These are phyloP conservation scores for Premnoplex brunnescens DNA, from an alignment of 2,797 vertebrate species.

Conservation along the genomic window DNA sequence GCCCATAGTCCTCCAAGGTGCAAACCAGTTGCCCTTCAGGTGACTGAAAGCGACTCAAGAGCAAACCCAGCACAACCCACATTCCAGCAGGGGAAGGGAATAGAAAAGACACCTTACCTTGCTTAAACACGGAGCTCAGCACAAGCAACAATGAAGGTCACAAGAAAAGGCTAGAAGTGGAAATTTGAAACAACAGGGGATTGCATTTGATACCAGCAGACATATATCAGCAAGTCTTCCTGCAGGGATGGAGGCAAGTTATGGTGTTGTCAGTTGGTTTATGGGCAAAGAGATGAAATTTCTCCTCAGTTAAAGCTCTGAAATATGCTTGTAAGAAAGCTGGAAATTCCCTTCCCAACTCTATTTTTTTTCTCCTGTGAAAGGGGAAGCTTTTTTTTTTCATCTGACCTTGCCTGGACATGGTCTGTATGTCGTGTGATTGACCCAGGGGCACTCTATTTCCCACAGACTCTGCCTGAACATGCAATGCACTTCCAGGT, in stretches of 20 bases:
- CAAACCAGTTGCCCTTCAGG: background rate
- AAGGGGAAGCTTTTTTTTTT: background rate
- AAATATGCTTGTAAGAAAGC: background rate
- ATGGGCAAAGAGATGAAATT: background rate
- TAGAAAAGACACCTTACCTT: background rate
- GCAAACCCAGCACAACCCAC: rapidly evolving
- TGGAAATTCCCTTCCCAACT: background rate
- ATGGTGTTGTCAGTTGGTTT: background rate
- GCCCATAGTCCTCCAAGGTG: background rate
- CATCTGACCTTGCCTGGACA: background rate
- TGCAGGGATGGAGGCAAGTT: background rate
- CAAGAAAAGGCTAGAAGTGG: background rate
- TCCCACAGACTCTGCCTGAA: slow-evolving; percentile 24
- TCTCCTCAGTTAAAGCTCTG: background rate
- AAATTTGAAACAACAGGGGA: background rate
- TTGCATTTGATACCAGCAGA: background rate
- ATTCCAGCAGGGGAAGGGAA: background rate
- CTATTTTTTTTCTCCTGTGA: background rate
- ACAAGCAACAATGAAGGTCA: background rate
- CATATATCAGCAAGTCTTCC: background rate
- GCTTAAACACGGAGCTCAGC: background rate
- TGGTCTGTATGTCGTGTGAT: background rate
- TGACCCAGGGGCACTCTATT: background rate
- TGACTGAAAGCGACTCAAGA: background rate
- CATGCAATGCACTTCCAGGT: background rate